These are phyloP conservation scores for Zootoca vivipara DNA, from an alignment of 2,113 vertebrate genomes.

Conservation along the genomic window DNA sequence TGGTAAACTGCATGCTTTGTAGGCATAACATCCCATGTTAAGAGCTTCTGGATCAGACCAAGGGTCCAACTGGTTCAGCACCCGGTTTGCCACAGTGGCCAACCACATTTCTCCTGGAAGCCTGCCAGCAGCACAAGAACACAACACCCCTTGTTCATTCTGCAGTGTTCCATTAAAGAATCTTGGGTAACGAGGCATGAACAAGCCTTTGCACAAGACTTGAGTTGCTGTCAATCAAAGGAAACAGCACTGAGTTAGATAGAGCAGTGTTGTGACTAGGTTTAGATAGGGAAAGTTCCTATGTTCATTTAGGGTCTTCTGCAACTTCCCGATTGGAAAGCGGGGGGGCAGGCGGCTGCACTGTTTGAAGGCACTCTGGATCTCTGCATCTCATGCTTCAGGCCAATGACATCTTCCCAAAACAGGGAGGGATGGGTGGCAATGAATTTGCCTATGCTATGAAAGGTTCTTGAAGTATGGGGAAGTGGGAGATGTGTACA, in stretches of 20 bases:
- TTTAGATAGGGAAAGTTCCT: not conserved
- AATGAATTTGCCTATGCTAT: not conserved
- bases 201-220: not conserved
- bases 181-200: not conserved
- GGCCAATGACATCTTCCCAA: not conserved
- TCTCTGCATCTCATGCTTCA: not conserved
- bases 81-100: no score
- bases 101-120: no score
- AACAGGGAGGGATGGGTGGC: not conserved
- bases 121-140: no score
- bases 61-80: no score
- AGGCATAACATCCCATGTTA: not conserved
- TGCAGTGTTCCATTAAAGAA: not conserved
- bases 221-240: no score
- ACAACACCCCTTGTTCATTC: not conserved
- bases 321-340: not conserved
- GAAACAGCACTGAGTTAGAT: not conserved
- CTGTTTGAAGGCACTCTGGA: no score
- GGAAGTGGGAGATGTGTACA: not conserved
- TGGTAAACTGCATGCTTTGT: not conserved
- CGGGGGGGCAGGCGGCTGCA: not conserved
- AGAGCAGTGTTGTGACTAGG: not conserved
- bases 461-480: not conserved
- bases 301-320: not conserved
- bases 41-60: no score